These are phyloP conservation scores for Furcifer pardalis DNA, from an alignment of 2,797 vertebrate species.

Conservation along the genomic window DNA sequence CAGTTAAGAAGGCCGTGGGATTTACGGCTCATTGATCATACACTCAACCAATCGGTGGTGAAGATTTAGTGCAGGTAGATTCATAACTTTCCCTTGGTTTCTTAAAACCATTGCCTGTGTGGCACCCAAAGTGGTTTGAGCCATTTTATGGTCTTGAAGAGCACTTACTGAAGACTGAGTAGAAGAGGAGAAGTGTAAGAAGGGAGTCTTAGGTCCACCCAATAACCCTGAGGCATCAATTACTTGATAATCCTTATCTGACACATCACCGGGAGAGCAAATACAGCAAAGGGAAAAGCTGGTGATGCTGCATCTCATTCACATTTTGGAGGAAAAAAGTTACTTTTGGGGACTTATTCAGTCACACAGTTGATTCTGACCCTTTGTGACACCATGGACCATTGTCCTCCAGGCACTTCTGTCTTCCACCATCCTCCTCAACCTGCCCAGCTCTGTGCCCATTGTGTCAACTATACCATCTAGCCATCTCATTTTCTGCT, in stretches of 20 bases:
- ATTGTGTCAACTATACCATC: no score
- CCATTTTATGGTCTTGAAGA: not conserved
- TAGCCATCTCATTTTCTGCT: no score
- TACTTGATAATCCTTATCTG: not conserved
- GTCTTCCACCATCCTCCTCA: no score
- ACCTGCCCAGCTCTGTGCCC: no score
- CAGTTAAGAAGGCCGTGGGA: conserved; percentile 4
- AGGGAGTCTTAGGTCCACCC: not conserved
- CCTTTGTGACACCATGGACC: no score
- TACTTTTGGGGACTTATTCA: no score
- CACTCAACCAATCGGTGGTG: conserved; percentile 15
- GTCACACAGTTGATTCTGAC: no score
- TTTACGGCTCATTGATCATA: conserved; percentile 31
- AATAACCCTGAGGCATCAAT: not conserved
- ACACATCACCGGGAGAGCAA: not conserved
- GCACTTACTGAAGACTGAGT: not conserved
- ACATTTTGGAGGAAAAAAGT: no score
- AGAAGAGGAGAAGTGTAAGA: not conserved
- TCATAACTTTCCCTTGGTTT: conserved; percentile 17
- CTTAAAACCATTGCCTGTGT: conserved; percentile 4
- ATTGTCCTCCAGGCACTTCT: no score
- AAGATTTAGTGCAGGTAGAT: conserved; percentile 29
- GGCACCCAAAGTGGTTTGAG: conserved; percentile 10
- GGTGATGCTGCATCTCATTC: no score
- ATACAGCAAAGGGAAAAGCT: not conserved